These are phyloP conservation scores for Drosophila varians DNA, from an alignment of 1,140 invertebrate genomes.

Conservation along the genomic window DNA sequence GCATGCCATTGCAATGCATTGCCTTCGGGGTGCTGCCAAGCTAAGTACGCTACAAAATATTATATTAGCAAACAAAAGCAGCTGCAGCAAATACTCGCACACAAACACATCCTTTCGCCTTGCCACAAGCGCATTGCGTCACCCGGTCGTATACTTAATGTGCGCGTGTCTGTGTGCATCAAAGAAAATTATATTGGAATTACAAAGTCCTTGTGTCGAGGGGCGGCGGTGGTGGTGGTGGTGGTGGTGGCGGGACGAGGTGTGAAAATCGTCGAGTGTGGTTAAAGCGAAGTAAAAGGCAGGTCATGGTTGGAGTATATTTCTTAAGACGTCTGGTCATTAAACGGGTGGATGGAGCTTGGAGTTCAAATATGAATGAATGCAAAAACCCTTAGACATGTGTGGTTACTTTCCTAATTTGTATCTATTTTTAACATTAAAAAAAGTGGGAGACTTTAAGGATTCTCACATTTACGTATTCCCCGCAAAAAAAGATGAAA, in stretches of 20 bases:
- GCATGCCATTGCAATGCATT: not conserved
- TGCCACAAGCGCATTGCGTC: constrained; percentile 68
- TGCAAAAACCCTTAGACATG: too few species aligned
- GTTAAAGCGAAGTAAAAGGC: not conserved
- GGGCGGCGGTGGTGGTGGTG: constrained; percentile 2
- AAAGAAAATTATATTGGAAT: constrained; percentile 74
- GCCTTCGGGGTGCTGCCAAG: not conserved
- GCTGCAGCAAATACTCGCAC: constrained; percentile 42
- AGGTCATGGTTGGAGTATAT: constrained; percentile 22
- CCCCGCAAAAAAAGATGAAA: constrained; percentile 1
- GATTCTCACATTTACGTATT: not conserved
- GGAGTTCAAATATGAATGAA: constrained; percentile 9
- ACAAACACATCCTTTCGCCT: constrained; percentile 9
- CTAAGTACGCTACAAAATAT: constrained; percentile 70
- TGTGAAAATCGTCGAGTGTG: constrained; percentile 18
- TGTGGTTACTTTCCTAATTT: too few species aligned
- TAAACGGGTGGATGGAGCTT: constrained; percentile 25
- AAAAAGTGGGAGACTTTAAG: too few species aligned
- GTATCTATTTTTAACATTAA: too few species aligned
- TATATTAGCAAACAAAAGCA: constrained; percentile 78
- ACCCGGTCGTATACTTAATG: constrained; percentile 55
- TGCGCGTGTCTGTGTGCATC: constrained; percentile 29
- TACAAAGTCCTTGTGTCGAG: constrained; percentile 54
- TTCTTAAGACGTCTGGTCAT: constrained; percentile 47
- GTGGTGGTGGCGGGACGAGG: constrained; percentile 3